These are phyloP conservation scores for Nerophis ophidion DNA, from an alignment of 2,113 vertebrate genomes.

Conservation along the genomic window DNA sequence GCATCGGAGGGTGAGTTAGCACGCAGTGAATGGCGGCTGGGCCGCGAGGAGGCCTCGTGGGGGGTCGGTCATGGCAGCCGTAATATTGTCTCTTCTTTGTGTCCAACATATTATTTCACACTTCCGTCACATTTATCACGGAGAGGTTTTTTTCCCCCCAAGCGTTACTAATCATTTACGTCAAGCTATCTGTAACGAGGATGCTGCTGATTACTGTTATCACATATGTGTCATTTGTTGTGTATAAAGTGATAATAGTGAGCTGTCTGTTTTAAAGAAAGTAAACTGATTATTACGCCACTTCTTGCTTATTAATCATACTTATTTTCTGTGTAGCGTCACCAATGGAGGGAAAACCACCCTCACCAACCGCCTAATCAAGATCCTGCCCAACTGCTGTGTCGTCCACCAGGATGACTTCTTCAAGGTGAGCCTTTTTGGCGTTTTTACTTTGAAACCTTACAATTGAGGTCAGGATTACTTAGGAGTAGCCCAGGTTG, in stretches of 20 bases:
- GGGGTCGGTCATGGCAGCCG: slow-evolving; percentile 6
- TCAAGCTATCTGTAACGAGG: not conserved
- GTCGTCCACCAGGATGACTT: slow-evolving; percentile 94
- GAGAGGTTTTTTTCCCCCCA: not conserved
- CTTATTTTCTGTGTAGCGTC: slow-evolving; percentile 61
- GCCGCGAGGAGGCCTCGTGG: slow-evolving; percentile 40
- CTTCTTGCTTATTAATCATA: slow-evolving; percentile 1
- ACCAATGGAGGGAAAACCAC: slow-evolving; percentile 95
- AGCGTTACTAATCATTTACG: not conserved
- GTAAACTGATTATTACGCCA: not conserved
- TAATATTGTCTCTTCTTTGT: not conserved
- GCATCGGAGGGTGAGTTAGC: slow-evolving; percentile 87
- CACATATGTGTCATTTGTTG: not conserved
- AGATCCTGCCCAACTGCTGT: slow-evolving; percentile 85
- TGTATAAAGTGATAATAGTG: not conserved
- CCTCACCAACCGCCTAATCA: slow-evolving; percentile 76
- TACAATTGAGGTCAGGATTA: slow-evolving; percentile 2
- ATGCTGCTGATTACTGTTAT: not conserved
- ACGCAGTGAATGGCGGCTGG: slow-evolving; percentile 25
- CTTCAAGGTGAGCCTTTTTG: slow-evolving; percentile 80
- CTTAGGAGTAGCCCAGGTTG: slow-evolving; percentile 8
- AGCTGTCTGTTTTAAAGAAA: not conserved
- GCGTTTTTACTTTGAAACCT: not conserved
- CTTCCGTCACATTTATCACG: not conserved
- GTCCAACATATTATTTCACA: not conserved